Conservation (phyloP, 2,113 vertebrate genomes). For the Chascanopsetta lugubris region DNA sequence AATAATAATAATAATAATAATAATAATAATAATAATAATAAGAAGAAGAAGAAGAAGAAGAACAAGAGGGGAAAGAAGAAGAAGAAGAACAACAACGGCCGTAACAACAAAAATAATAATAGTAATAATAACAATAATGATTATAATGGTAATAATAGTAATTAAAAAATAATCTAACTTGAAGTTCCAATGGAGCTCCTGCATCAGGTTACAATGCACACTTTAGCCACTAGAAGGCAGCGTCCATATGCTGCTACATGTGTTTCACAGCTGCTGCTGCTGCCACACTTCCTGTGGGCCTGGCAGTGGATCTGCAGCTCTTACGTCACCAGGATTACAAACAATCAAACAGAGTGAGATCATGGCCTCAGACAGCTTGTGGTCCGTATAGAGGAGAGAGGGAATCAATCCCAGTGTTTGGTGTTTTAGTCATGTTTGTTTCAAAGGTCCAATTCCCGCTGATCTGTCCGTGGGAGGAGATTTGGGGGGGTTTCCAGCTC, state of each 20-base stretch:
- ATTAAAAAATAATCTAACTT: background rate
- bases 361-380: background rate
- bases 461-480: background rate
- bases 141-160: too few species aligned
- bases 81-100: too few species aligned
- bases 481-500: background rate
- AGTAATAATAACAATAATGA: too few species aligned
- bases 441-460: background rate
- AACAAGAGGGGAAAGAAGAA: too few species aligned
- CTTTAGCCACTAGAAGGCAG: constrained; percentile 60
- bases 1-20: too few species aligned
- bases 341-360: background rate
- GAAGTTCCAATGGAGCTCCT: background rate
- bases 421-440: background rate
- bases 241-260: constrained; percentile 10
- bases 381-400: background rate
- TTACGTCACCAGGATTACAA: constrained; percentile 19
- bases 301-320: constrained; percentile 5
- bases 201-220: background rate
- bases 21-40: too few species aligned
- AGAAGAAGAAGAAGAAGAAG: too few species aligned
- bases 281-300: background rate
- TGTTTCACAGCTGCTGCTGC: background rate
- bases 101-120: too few species aligned
- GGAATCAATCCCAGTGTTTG: background rate